phyloP scores from a whole-genome alignment of 2,797 vertebrate genomes.

The Coregonus suidteri region DNA sequence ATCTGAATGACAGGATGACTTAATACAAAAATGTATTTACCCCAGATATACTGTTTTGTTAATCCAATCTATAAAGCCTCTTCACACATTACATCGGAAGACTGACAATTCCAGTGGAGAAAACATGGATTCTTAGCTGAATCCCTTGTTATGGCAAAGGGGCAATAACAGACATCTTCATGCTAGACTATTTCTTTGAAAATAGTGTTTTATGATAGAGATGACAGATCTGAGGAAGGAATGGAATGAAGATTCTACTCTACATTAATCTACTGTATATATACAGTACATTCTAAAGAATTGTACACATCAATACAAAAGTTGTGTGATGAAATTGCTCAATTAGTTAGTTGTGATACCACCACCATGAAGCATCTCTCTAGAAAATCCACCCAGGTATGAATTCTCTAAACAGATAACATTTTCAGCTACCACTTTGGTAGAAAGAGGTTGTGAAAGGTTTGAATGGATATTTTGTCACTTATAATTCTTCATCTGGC shows the following conservation, averaged over 20 bases:
- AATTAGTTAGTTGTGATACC: no score
- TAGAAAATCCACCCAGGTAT: constrained; percentile 9
- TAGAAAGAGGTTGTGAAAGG: neutral
- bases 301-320: no score
- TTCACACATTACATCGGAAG: constrained; percentile 4
- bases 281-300: neutral
- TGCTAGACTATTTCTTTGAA: neutral
- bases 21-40: constrained; percentile 6
- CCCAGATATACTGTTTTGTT: neutral
- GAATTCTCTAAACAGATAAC: constrained; percentile 2
- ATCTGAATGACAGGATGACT: neutral
- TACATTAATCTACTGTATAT: neutral
- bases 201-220: constrained; percentile 4
- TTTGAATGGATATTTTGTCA: constrained; percentile 23
- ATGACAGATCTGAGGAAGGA: neutral
- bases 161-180: constrained; percentile 15
- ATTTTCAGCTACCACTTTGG: constrained; percentile 21
- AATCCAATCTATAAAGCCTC: constrained; percentile 21
- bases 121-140: constrained; percentile 6
- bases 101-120: neutral
- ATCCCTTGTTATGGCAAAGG: neutral
- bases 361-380: neutral
- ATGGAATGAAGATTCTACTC: neutral
- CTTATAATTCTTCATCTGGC: constrained; percentile 42
- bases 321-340: no score